phyloP scores from a whole-genome alignment of 1,140 invertebrate genomes.

The Nixonia krombeini region DNA sequence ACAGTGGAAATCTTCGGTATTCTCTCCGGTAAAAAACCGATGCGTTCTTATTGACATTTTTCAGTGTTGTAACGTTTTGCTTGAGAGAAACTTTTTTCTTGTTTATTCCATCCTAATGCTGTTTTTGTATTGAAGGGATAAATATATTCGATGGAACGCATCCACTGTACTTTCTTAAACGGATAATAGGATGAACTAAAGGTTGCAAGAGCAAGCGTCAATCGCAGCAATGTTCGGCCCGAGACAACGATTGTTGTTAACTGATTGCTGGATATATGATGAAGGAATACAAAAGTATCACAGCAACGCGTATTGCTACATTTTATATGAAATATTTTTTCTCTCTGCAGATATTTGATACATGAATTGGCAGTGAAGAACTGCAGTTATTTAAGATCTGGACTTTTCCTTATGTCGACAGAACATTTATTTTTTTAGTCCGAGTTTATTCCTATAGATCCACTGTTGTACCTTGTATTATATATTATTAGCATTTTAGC shows the following conservation, averaged over 20 bases:
- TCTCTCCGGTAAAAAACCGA: background rate
- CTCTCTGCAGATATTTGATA: slow-evolving; percentile 45
- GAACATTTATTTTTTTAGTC: slow-evolving; percentile 47
- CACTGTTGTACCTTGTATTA: slow-evolving; percentile 40
- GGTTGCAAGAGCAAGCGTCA: too few relatives aligned
- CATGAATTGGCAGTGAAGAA: slow-evolving; percentile 4
- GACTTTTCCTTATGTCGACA: slow-evolving; percentile 38
- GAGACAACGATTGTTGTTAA: slow-evolving; percentile 32
- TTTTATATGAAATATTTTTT: slow-evolving; percentile 45
- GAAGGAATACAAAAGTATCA: slow-evolving; percentile 27
- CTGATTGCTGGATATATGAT: slow-evolving; percentile 23
- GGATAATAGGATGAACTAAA: too few relatives aligned
- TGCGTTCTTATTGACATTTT: too few relatives aligned
- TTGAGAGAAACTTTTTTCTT: background rate
- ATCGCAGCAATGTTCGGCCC: slow-evolving; percentile 8
- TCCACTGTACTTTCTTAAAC: too few relatives aligned
- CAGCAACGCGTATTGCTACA: slow-evolving; percentile 45
- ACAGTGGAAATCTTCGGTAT: background rate
- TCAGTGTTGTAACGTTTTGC: background rate
- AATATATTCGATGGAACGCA: too few relatives aligned
- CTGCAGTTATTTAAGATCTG: slow-evolving; percentile 26
- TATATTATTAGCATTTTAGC: slow-evolving; percentile 29
- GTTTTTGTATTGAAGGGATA: too few relatives aligned
- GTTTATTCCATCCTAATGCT: too few relatives aligned
- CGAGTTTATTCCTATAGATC: slow-evolving; percentile 35